Evolutionary conservation across 1,140 invertebrate species (phyloP), one percentile per base, ranked within the genome.

Genomic region (Latrodectus geometricus): DNA sequence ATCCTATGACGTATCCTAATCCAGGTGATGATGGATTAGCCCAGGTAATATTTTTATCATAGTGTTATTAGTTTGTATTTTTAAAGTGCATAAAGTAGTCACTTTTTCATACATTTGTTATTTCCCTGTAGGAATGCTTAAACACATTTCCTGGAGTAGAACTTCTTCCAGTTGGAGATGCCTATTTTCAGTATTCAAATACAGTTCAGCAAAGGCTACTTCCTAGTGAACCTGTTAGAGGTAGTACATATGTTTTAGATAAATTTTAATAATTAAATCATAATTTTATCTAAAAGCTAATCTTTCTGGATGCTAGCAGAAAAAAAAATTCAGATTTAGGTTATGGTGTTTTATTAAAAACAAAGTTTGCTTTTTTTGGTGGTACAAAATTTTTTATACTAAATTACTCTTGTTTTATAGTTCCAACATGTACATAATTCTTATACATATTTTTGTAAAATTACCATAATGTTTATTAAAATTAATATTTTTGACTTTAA

Each of bases 101-200:
- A 35, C 35, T 3, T 35, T 35, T 35, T 35, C 1, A 35, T 35
- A 61, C 54, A 4, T 61, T 14, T 14, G 11, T 61, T 61, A 17
- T 61, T 61, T 61, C 17, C n/a, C n/a, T 77, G 69, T 61, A 86
- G 87, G 82, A 84, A 54, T 88, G 76, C 50, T 35, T 83, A 80
- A 88, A 80, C 70, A 81, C 68, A 11, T 86, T 80, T 74, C 83
- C 80, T 66, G 66, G 68, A 48, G 87, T 75, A 21, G 80, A 77
- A 54, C 56, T 80, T 91, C 92, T 81, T 92, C 92, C 73, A 93
- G 92, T 81, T 92, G 93, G 93, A 76, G 93, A 93, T 78, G 93
- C 93, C 83, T 93, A 93, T 90, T 94, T 93, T 89, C 93, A 93
- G 21, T 94, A 93, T 88, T 92, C 91, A 61, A 92, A 91, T 81